Percentiles rank a stretch among this genome's conserved stretches.
phyloP scores from a whole-genome alignment of 2,888 invertebrate genomes.

The Proisotoma minuta region DNA sequence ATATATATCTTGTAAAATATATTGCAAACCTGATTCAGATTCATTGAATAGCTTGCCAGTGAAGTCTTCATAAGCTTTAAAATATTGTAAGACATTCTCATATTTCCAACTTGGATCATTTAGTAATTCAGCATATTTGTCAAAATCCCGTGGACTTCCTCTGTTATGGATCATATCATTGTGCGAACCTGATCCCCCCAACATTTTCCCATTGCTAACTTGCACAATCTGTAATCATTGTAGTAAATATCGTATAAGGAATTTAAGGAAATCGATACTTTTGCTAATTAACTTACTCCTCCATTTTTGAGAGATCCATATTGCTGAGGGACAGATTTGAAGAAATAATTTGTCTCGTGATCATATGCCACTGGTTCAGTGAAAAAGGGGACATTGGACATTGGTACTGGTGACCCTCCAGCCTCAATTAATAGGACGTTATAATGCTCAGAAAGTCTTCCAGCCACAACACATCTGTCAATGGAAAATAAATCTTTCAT shows the following conservation, averaged over 20 bases:
- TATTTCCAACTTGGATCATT: neutral
- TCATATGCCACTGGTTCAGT: neutral
- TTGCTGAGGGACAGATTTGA: slow-evolving; percentile 7
- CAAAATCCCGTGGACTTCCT: neutral
- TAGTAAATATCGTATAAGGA: neutral
- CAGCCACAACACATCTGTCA: slow-evolving; percentile 14
- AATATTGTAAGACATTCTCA: neutral
- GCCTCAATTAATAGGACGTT: slow-evolving; percentile 15
- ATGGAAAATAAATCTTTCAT: no score
- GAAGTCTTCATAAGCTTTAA: neutral
- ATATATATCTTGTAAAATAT: neutral
- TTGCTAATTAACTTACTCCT: slow-evolving; percentile 6
- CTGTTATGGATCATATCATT: neutral
- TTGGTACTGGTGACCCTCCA: slow-evolving; percentile 14
- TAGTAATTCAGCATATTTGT: neutral
- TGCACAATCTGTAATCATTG: neutral
- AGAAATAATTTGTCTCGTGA: slow-evolving; percentile 18
- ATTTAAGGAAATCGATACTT: neutral
- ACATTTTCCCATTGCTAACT: neutral
- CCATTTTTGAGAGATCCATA: slow-evolving; percentile 1
- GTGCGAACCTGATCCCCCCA: no score
- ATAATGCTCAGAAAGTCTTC: slow-evolving; percentile 9
- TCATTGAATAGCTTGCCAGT: neutral
- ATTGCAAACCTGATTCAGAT: neutral
- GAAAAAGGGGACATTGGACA: slow-evolving; percentile 14